A percentile compares a stretch with the other conserved stretches of the same genome.
Conservation (phyloP, 1,140 invertebrate genomes). For the Hesperophylax magnus region DNA sequence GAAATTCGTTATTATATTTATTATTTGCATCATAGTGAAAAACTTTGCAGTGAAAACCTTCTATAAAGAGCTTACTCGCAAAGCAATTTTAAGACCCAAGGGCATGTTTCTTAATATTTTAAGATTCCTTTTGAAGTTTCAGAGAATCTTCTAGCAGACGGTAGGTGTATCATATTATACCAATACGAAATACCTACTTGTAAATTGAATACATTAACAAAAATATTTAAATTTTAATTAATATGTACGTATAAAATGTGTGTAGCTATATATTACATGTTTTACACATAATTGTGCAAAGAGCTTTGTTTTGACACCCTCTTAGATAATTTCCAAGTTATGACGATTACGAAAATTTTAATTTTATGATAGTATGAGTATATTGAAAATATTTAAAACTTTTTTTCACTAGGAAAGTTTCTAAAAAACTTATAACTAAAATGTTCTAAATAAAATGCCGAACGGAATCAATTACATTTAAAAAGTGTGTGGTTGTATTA, state of each 20-base stretch:
- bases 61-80: not conserved
- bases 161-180: not conserved
- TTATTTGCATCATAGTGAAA: conserved; percentile 5
- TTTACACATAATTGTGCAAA: too few species aligned
- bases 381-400: too few species aligned
- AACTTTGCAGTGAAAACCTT: conserved; percentile 5
- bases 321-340: too few species aligned
- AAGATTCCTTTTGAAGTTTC: not conserved
- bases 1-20: not conserved
- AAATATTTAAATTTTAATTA: not conserved
- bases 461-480: not conserved
- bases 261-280: too few species aligned
- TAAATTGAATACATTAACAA: not conserved
- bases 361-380: too few species aligned
- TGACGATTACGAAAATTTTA: too few species aligned
- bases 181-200: not conserved
- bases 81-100: not conserved
- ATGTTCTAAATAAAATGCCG: not conserved
- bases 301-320: too few species aligned
- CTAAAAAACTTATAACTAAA: too few species aligned
- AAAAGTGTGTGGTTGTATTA: not conserved
- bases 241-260: too few species aligned
- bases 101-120: conserved; percentile 14
- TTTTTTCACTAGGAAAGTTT: too few species aligned
- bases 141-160: not conserved